Conservation (phyloP, 2,797 vertebrate genomes). For the Capromys pilorides region DNA sequence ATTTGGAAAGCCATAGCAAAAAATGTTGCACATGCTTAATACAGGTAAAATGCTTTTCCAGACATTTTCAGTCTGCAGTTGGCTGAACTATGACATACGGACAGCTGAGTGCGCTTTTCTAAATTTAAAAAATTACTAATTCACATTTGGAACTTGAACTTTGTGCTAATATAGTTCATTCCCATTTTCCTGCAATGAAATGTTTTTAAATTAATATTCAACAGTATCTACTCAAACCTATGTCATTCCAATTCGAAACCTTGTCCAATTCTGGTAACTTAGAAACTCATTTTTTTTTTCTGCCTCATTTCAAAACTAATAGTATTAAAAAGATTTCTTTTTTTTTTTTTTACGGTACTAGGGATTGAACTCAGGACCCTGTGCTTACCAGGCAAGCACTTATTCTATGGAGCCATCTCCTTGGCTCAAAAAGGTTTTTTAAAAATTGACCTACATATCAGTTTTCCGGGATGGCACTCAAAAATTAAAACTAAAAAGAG, state of each 20-base stretch:
- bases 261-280: background rate
- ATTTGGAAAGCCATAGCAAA: background rate
- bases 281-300: background rate
- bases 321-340: conserved; percentile 2
- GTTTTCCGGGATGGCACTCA: background rate
- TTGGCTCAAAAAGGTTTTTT: too few species aligned
- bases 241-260: background rate
- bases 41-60: background rate
- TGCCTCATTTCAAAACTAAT: conserved; percentile 1
- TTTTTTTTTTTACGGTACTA: too few species aligned
- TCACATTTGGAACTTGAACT: background rate
- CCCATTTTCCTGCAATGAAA: conserved; percentile 5
- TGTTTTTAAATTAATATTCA: conserved; percentile 43
- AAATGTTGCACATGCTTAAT: background rate
- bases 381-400: too few species aligned
- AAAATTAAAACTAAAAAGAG: background rate
- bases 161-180: background rate
- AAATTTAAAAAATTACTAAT: background rate
- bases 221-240: background rate
- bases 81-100: background rate
- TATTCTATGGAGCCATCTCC: too few species aligned
- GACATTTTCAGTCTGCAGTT: background rate
- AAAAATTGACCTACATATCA: background rate
- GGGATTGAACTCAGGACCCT: too few species aligned
- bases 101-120: background rate